phyloP scores from a whole-genome alignment of 2,113 vertebrate genomes.

The Actenoides hombroni region DNA sequence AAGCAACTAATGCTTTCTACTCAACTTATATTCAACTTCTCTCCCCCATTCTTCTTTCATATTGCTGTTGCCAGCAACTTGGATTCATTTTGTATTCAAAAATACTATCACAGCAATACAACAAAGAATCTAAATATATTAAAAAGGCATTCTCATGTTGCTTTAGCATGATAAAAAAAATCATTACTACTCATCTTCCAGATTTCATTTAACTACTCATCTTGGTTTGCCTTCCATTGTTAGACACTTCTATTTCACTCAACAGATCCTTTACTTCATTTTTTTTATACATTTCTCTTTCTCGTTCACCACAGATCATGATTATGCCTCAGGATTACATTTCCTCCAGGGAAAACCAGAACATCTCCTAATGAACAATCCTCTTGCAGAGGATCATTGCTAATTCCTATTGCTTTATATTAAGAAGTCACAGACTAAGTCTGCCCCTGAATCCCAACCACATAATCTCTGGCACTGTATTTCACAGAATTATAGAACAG shows the following conservation, averaged over 20 bases:
- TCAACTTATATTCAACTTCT: not conserved
- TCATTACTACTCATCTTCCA: not conserved
- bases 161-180: not conserved
- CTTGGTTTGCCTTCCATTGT: not conserved
- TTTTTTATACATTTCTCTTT: not conserved
- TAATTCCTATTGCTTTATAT: not conserved
- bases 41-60: not conserved
- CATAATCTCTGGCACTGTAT: not conserved
- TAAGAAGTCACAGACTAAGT: not conserved
- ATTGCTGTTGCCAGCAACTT: not conserved
- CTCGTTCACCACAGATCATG: not conserved
- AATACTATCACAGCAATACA: not conserved
- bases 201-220: not conserved
- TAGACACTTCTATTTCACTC: not conserved
- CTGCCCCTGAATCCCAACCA: not conserved
- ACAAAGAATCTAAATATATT: not conserved
- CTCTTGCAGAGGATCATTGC: not conserved
- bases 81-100: not conserved
- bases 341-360: not conserved
- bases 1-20: not conserved
- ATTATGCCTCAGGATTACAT: not conserved
- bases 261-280: not conserved
- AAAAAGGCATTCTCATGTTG: not conserved
- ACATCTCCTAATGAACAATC: not conserved
- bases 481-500: not conserved